Percentiles rank a stretch among this genome's conserved stretches.
phyloP scores from a whole-genome alignment of 2,888 invertebrate genomes.

The Coleophora deauratella region DNA sequence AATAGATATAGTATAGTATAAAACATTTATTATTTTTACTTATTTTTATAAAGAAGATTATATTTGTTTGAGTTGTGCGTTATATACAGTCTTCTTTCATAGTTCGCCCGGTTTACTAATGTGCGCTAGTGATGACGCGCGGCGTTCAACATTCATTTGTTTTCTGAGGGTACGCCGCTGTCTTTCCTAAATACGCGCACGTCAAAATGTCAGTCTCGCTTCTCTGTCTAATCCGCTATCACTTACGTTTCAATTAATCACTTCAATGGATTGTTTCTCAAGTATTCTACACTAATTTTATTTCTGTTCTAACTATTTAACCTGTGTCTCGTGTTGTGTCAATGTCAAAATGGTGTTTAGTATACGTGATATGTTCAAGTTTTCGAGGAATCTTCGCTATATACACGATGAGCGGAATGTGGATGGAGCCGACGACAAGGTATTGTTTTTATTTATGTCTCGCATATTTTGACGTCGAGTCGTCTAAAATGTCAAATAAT shows the following conservation, averaged over 20 bases:
- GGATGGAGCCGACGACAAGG: conserved; percentile 21
- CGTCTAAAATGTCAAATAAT: too few relatives aligned
- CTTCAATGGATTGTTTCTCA: conserved; percentile 3
- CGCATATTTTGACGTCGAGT: too few relatives aligned
- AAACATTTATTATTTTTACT: too few relatives aligned
- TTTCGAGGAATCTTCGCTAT: conserved; percentile 40
- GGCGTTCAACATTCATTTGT: conserved; percentile 14
- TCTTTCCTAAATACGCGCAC: conserved; percentile 8
- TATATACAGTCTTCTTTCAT: too few relatives aligned
- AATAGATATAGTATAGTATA: too few relatives aligned
- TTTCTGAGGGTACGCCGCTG: conserved; percentile 17
- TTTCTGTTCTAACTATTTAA: conserved; percentile 11
- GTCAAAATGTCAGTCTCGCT: conserved; percentile 13
- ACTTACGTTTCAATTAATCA: conserved; percentile 3
- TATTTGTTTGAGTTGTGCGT: too few relatives aligned
- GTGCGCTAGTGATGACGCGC: too few relatives aligned
- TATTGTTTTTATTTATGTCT: not conserved
- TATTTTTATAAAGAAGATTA: too few relatives aligned
- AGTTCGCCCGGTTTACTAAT: too few relatives aligned
- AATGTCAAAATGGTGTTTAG: conserved; percentile 51
- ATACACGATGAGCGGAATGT: conserved; percentile 49
- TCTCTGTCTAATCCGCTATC: conserved; percentile 14
- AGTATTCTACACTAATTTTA: conserved; percentile 10
- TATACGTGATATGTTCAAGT: conserved; percentile 50
- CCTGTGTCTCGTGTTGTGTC: conserved; percentile 17